Conservation (phyloP, 2,888 invertebrate genomes). For the Lithophane ornitopus region DNA sequence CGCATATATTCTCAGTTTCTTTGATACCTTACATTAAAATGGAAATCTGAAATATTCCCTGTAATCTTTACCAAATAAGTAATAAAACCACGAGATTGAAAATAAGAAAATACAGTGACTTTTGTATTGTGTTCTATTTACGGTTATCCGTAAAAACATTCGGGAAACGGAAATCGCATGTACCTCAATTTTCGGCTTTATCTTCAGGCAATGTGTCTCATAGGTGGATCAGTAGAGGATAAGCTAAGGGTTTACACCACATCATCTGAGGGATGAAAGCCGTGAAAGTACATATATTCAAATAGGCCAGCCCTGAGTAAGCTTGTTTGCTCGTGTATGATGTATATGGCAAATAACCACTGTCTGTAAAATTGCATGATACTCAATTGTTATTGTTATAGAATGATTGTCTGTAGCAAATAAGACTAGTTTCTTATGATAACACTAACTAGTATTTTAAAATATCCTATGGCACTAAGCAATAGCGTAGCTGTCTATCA, state of each 20-base stretch:
- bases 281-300: constrained; percentile 37
- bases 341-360: constrained; percentile 33
- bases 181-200: constrained; percentile 44
- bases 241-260: constrained; percentile 36
- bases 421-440: not conserved
- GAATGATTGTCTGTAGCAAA: not conserved
- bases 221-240: constrained; percentile 48
- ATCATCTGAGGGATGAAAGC: constrained; percentile 24
- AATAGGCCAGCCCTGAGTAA: constrained; percentile 32
- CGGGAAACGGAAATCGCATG: constrained; percentile 31
- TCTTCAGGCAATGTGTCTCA: constrained; percentile 31
- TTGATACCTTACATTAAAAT: constrained; percentile 39
- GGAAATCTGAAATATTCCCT: constrained; percentile 29
- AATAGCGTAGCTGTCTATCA: no score
- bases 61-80: constrained; percentile 26
- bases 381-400: not conserved
- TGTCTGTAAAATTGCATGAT: constrained; percentile 15
- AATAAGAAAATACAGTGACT: constrained; percentile 24
- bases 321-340: constrained; percentile 31
- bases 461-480: no score
- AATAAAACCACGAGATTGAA: constrained; percentile 43
- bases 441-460: no score
- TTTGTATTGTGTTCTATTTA: constrained; percentile 41
- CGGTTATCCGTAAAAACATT: constrained; percentile 34
- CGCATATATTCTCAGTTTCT: constrained; percentile 9